Percentiles rank a stretch among this genome's conserved stretches.
Evolutionary conservation across 2,113 vertebrate genomes (phyloP).

Genomic region (Heloderma charlesbogerti): DNA sequence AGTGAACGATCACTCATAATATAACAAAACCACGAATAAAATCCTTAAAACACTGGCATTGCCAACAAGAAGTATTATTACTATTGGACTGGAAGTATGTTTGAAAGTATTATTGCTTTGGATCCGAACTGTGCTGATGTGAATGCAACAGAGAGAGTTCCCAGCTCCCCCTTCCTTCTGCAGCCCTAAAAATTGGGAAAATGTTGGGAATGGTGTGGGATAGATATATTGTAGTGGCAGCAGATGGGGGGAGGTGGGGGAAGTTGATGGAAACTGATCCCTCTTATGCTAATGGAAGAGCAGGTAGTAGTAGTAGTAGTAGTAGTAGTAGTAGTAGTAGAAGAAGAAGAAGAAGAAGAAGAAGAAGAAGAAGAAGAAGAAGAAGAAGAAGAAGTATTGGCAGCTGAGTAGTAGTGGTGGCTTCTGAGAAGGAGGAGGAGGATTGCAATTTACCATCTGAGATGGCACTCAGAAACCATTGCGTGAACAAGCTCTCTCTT

Average conservation of each 20-base stretch:
- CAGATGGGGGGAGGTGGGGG: no score
- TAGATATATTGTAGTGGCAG: not conserved
- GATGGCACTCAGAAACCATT: conserved; percentile 44
- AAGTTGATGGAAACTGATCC: not conserved
- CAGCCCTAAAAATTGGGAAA: not conserved
- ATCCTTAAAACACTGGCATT: not conserved
- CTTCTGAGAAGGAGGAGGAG: not conserved
- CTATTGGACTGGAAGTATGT: no score
- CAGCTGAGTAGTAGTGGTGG: no score
- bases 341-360: no score
- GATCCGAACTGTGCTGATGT: not conserved
- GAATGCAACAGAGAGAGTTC: not conserved
- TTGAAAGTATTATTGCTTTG: not conserved
- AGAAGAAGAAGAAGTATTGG: no score
- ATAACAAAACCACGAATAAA: not conserved
- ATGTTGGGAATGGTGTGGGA: not conserved
- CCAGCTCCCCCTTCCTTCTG: not conserved
- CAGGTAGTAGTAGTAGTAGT: not conserved
- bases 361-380: no score
- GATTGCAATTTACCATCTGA: not conserved
- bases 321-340: not conserved
- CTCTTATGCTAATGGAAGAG: not conserved
- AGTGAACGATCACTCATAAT: not conserved
- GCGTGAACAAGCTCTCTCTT: conserved; percentile 15
- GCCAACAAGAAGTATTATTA: not conserved